Conservation (phyloP, 2,113 vertebrate species). For the Glaucidium brasilianum region DNA sequence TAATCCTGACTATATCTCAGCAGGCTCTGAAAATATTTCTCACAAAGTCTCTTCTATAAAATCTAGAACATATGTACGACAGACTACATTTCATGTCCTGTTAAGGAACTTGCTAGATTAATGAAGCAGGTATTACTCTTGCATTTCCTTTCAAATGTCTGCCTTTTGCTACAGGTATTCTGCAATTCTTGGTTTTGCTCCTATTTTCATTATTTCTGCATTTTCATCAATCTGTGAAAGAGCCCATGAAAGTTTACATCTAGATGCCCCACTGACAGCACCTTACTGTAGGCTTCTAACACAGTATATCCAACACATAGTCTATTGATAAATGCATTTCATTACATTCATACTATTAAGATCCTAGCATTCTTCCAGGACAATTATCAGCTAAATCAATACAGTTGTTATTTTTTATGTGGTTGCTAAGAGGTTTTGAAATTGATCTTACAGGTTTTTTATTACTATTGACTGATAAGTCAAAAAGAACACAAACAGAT, state of each 20-base stretch:
- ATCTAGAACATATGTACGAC: constrained; percentile 52
- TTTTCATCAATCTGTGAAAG: background rate
- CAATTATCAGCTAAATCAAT: constrained; percentile 64
- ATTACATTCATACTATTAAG: constrained; percentile 7
- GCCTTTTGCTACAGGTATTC: background rate
- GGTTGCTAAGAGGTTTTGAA: constrained; percentile 51
- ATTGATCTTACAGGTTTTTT: constrained; percentile 20
- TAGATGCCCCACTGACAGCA: background rate
- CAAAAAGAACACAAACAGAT: constrained; percentile 43
- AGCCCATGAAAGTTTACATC: background rate
- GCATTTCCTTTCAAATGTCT: background rate
- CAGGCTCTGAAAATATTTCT: constrained; percentile 67
- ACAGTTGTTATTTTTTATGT: constrained; percentile 30
- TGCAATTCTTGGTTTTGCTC: background rate
- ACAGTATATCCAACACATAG: background rate
- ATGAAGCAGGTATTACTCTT: background rate
- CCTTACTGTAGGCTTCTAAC: background rate
- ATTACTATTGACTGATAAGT: background rate
- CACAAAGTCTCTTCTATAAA: constrained; percentile 61
- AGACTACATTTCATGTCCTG: constrained; percentile 41
- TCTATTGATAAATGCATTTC: constrained; percentile 55
- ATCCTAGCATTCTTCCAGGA: constrained; percentile 28
- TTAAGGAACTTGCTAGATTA: constrained; percentile 47
- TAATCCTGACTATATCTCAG: constrained; percentile 52
- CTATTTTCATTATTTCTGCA: background rate